Conservation (phyloP, 2,797 vertebrate genomes). For the Psittacula echo region DNA sequence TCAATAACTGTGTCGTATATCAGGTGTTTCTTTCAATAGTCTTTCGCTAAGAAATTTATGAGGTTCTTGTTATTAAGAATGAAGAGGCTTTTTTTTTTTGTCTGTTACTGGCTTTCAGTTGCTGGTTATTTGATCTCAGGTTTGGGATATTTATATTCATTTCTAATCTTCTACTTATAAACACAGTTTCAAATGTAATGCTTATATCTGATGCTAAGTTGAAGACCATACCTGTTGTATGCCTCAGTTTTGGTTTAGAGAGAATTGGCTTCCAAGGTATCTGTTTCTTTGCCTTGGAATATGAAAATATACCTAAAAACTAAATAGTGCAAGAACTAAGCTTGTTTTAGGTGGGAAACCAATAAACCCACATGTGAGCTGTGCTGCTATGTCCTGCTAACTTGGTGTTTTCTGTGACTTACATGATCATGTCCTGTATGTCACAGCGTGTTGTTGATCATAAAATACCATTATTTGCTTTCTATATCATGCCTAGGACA, state of each 20-base stretch:
- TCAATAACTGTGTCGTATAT: background rate
- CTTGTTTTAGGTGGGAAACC: background rate
- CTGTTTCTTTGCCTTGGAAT: background rate
- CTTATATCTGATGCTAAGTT: background rate
- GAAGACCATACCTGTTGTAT: background rate
- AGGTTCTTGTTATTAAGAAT: background rate
- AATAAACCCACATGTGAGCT: background rate
- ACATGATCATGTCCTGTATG: background rate
- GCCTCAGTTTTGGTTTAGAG: background rate
- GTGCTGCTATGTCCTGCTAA: background rate
- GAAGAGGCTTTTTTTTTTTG: background rate
- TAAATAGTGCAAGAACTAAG: background rate
- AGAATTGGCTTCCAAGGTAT: background rate
- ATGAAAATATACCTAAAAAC: background rate
- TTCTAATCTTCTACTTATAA: background rate
- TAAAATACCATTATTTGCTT: background rate
- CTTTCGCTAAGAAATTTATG: background rate
- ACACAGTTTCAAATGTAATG: background rate
- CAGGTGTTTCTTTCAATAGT: background rate
- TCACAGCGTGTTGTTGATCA: background rate
- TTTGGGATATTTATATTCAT: background rate
- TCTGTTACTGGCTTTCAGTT: background rate
- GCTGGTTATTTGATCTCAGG: background rate
- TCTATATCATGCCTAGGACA: background rate
- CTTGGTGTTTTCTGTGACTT: slow-evolving; percentile 1